A percentile compares a stretch with the other conserved stretches of the same genome.
Evolutionary conservation across 1,140 invertebrate genomes (phyloP).

Genomic region (Sinella curviseta): DNA sequence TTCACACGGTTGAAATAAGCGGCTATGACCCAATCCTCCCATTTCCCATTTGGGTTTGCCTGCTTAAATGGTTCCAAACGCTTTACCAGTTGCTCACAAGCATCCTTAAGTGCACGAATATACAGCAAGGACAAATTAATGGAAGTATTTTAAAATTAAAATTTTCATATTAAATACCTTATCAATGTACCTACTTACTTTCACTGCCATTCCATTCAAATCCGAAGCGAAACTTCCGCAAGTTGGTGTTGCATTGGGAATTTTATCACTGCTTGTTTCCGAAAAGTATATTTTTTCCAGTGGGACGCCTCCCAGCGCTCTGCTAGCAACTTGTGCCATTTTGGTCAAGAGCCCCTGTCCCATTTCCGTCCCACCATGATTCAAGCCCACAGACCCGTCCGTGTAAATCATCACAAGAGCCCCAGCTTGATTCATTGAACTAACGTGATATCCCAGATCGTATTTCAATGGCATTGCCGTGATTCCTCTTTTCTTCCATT

Average conservation of each 20-base stretch:
- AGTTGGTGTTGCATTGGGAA: constrained; percentile 89
- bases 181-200: too few species aligned
- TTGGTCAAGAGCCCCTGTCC: constrained; percentile 94
- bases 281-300: constrained; percentile 77
- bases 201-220: constrained; percentile 90
- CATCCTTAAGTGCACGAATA: constrained; percentile 66
- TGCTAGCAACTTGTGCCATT: constrained; percentile 84
- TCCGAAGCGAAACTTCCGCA: constrained; percentile 88
- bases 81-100: constrained; percentile 75
- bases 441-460: constrained; percentile 78
- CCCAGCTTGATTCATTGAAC: constrained; percentile 82
- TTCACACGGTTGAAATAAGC: constrained; percentile 79
- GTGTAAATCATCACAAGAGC: constrained; percentile 82
- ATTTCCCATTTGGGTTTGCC: constrained; percentile 72
- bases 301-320: constrained; percentile 68
- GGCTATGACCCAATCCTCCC: constrained; percentile 79
- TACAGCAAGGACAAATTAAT: neutral
- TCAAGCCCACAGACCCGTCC: constrained; percentile 87
- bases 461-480: constrained; percentile 82
- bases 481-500: constrained; percentile 85
- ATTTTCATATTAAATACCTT: constrained; percentile 13
- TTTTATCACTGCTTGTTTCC: constrained; percentile 90
- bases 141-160: neutral
- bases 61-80: constrained; percentile 75
- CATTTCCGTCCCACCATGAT: constrained; percentile 91